A percentile compares a stretch with the other conserved stretches of the same genome.
Conservation (phyloP, 92 coral and sea anemone genomes). For the Zoanthus solanderi region DNA sequence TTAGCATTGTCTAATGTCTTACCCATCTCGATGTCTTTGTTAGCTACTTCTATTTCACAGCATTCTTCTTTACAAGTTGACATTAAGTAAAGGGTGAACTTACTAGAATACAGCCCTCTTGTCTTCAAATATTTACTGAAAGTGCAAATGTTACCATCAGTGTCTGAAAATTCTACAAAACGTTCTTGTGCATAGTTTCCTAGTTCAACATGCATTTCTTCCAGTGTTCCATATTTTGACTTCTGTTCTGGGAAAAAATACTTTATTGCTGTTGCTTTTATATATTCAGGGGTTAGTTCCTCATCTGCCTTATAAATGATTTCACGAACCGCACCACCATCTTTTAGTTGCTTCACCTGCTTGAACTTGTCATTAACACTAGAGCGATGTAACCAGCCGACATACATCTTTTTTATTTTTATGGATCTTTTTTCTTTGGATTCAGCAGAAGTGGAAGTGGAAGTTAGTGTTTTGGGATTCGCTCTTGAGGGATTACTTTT, state of each 20-base stretch:
- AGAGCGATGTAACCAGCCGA: background rate
- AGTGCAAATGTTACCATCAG: slow-evolving; percentile 11
- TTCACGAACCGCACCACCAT: background rate
- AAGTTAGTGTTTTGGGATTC: background rate
- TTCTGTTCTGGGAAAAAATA: slow-evolving; percentile 5
- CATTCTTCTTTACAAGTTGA: slow-evolving; percentile 8
- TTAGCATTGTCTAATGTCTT: background rate
- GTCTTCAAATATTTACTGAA: slow-evolving; percentile 4
- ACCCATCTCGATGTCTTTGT: slow-evolving; percentile 16
- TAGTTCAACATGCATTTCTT: slow-evolving; percentile 13
- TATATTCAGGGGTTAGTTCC: slow-evolving; percentile 8
- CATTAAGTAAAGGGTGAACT: slow-evolving; percentile 5
- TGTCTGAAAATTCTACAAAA: background rate
- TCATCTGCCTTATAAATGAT: background rate
- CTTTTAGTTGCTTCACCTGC: background rate
- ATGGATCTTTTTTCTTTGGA: background rate
- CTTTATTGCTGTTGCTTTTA: slow-evolving; percentile 17
- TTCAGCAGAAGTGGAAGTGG: background rate
- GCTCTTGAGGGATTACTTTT: too few species aligned
- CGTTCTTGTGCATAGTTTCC: slow-evolving; percentile 25
- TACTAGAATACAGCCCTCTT: slow-evolving; percentile 22
- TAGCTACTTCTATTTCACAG: slow-evolving; percentile 10
- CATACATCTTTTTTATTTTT: background rate
- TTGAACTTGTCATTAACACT: background rate
- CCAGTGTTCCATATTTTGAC: slow-evolving; percentile 14